These are phyloP conservation scores for Nyleta sp. DNA, from an alignment of 2,888 invertebrate species.

Conservation along the genomic window DNA sequence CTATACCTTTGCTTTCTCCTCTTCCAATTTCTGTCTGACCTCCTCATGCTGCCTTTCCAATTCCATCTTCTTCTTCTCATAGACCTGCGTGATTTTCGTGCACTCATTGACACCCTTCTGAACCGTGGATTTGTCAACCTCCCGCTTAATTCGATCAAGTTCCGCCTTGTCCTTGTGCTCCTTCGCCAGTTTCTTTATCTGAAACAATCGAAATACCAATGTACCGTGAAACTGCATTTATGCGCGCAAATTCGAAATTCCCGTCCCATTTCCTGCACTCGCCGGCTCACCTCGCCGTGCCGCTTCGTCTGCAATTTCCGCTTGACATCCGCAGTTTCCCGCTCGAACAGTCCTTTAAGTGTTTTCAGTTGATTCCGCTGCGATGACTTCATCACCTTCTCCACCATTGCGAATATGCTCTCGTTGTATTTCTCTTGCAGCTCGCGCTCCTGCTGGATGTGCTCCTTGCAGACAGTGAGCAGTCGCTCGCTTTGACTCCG, in stretches of 20 bases:
- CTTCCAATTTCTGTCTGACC: slow-evolving; percentile 87
- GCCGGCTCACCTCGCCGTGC: slow-evolving; percentile 91
- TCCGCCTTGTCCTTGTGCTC: slow-evolving; percentile 96
- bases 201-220: slow-evolving; percentile 11
- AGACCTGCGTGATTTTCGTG: slow-evolving; percentile 89
- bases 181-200: slow-evolving; percentile 92
- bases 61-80: slow-evolving; percentile 89
- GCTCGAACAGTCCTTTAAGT: slow-evolving; percentile 87
- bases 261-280: neutral
- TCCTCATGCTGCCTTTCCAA: slow-evolving; percentile 91
- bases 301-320: slow-evolving; percentile 91
- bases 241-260: neutral
- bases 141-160: slow-evolving; percentile 92
- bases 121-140: slow-evolving; percentile 92
- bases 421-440: slow-evolving; percentile 94
- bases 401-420: slow-evolving; percentile 88
- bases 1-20: slow-evolving; percentile 86
- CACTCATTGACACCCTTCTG: slow-evolving; percentile 95
- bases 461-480: slow-evolving; percentile 86
- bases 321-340: slow-evolving; percentile 89
- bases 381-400: slow-evolving; percentile 91
- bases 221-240: neutral
- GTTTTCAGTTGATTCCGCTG: slow-evolving; percentile 92
- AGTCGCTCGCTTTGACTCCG: slow-evolving; percentile 87
- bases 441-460: slow-evolving; percentile 88